These are phyloP conservation scores for Pitangus sulphuratus DNA, from an alignment of 2,797 vertebrate genomes.

Conservation along the genomic window DNA sequence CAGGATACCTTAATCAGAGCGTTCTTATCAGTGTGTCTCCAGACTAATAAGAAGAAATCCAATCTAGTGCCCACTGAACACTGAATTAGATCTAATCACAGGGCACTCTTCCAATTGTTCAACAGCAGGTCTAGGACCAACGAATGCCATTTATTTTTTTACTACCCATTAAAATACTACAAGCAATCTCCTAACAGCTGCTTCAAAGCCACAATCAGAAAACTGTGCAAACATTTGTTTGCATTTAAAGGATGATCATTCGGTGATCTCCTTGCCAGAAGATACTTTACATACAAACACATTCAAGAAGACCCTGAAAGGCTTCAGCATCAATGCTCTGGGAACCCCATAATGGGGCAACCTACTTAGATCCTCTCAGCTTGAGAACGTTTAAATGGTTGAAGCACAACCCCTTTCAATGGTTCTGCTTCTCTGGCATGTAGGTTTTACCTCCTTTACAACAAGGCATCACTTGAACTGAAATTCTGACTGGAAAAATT, in stretches of 20 bases:
- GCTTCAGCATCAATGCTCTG: not conserved
- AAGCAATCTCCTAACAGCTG: not conserved
- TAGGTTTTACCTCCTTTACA: not conserved
- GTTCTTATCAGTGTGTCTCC: slow-evolving; percentile 70
- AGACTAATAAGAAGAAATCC: slow-evolving; percentile 75
- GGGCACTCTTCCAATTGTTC: slow-evolving; percentile 57
- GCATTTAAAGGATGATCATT: not conserved
- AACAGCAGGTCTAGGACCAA: slow-evolving; percentile 61
- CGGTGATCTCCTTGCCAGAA: not conserved
- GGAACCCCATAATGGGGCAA: not conserved
- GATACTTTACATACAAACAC: not conserved
- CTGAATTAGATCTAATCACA: slow-evolving; percentile 71
- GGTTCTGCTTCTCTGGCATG: not conserved
- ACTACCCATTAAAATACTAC: slow-evolving; percentile 31
- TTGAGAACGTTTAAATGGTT: not conserved
- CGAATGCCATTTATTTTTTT: not conserved
- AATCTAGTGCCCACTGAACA: slow-evolving; percentile 62
- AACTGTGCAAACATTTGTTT: not conserved
- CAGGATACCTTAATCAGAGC: slow-evolving; percentile 66
- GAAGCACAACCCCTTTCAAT: not conserved
- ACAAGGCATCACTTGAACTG: not conserved
- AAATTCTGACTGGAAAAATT: not conserved
- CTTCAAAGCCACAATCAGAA: not conserved
- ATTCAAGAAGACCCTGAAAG: not conserved
- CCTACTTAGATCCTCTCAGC: not conserved